Evolutionary conservation across 1,140 invertebrate genomes (phyloP).

Genomic region (Ips nitidus): DNA sequence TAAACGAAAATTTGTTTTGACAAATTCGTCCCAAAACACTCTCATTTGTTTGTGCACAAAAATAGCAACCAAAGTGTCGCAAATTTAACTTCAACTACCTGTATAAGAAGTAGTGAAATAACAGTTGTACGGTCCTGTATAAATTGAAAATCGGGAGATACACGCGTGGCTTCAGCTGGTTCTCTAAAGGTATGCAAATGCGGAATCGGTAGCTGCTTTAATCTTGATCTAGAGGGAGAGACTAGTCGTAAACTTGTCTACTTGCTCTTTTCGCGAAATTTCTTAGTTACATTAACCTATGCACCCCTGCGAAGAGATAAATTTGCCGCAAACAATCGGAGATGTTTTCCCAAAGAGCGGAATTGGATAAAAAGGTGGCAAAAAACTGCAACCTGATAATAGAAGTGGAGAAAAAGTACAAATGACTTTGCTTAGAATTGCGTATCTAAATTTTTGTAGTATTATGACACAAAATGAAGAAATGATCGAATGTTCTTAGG

Average conservation of each 20-base stretch:
- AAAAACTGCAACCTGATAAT: no score
- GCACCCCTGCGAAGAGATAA: conserved; percentile 24
- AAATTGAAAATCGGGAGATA: conserved; percentile 37
- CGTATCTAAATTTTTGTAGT: no score
- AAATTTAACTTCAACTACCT: no score
- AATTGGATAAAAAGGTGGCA: not conserved
- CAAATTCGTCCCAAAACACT: no score
- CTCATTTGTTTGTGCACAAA: no score
- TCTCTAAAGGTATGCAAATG: conserved; percentile 47
- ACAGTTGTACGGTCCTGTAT: conserved; percentile 19
- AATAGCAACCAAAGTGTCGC: no score
- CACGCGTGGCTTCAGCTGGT: conserved; percentile 33
- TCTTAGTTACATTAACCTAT: conserved; percentile 36
- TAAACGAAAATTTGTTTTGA: no score
- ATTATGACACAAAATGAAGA: no score
- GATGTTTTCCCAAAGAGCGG: not conserved
- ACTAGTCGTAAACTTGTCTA: conserved; percentile 31
- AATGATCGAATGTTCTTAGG: no score
- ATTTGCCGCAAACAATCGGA: conserved; percentile 1
- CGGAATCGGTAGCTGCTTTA: conserved; percentile 46
- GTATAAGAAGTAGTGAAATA: no score
- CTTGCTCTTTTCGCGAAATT: conserved; percentile 34
- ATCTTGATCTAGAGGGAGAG: conserved; percentile 44
- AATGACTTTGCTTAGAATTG: no score
- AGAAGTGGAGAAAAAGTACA: no score